phyloP scores from a whole-genome alignment of 2,888 invertebrate genomes.

The Cynaeus angustus region DNA sequence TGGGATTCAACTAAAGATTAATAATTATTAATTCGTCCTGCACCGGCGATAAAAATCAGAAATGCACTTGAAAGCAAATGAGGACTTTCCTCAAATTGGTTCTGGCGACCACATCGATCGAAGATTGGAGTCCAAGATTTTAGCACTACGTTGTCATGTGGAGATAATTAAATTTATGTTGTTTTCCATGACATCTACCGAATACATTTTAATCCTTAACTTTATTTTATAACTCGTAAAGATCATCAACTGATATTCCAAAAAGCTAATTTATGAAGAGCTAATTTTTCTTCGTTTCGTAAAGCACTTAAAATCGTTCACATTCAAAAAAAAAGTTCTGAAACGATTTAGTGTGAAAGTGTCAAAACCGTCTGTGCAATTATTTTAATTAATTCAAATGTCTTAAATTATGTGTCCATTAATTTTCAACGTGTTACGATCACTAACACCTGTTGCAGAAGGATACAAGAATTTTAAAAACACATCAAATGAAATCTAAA shows the following conservation, averaged over 20 bases:
- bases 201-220: too few species aligned
- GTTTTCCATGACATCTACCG: too few species aligned
- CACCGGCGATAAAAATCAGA: background rate
- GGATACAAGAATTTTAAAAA: background rate
- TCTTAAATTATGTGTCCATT: constrained; percentile 21
- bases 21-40: constrained; percentile 10
- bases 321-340: background rate
- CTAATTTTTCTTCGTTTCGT: constrained; percentile 1
- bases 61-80: constrained; percentile 2
- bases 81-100: background rate
- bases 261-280: background rate
- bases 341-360: background rate
- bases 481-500: background rate
- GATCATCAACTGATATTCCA: too few species aligned
- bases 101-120: background rate
- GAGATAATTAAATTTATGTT: too few species aligned
- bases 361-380: constrained; percentile 11
- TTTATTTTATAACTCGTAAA: too few species aligned
- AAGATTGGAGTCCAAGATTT: background rate
- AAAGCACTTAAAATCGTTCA: background rate
- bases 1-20: background rate
- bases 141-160: too few species aligned
- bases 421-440: constrained; percentile 6
- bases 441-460: constrained; percentile 18
- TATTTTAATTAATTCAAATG: constrained; percentile 28